Conservation (phyloP, 2,113 vertebrate genomes). For the Hystrix cristata region DNA sequence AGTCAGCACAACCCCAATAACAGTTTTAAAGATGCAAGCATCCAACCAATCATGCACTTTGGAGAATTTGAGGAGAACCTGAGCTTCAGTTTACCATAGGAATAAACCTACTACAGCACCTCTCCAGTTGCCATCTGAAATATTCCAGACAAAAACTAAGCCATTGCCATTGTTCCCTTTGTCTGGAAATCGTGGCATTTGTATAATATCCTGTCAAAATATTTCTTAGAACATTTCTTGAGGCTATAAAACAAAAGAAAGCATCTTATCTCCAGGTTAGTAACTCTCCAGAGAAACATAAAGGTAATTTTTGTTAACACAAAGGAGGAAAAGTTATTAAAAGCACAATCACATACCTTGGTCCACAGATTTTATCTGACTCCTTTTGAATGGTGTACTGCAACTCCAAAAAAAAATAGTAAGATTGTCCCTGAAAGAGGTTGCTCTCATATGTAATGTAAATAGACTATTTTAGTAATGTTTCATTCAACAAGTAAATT, state of each 20-base stretch:
- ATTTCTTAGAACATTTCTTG: slow-evolving; percentile 1
- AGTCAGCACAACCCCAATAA: not conserved
- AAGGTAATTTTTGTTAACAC: not conserved
- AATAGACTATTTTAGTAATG: not conserved
- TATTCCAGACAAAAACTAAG: not conserved
- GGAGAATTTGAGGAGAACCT: not conserved
- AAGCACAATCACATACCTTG: not conserved
- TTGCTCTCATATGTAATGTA: not conserved
- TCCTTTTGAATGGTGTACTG: not conserved
- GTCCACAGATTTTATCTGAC: not conserved
- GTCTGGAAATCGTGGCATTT: not conserved
- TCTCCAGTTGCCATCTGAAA: not conserved
- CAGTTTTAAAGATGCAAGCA: not conserved
- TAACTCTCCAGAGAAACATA: not conserved
- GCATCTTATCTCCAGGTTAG: not conserved
- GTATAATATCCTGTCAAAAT: not conserved
- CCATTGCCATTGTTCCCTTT: not conserved
- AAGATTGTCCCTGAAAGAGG: not conserved
- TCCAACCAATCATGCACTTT: fast-evolving
- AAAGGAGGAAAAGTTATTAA: not conserved
- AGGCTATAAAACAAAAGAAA: slow-evolving; percentile 1
- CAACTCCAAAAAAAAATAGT: not conserved
- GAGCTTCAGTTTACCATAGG: not conserved
- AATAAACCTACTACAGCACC: not conserved
- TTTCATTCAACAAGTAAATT: not conserved